Evolutionary conservation across 2,888 invertebrate species (phyloP).

Genomic region (Lagria hirta): DNA sequence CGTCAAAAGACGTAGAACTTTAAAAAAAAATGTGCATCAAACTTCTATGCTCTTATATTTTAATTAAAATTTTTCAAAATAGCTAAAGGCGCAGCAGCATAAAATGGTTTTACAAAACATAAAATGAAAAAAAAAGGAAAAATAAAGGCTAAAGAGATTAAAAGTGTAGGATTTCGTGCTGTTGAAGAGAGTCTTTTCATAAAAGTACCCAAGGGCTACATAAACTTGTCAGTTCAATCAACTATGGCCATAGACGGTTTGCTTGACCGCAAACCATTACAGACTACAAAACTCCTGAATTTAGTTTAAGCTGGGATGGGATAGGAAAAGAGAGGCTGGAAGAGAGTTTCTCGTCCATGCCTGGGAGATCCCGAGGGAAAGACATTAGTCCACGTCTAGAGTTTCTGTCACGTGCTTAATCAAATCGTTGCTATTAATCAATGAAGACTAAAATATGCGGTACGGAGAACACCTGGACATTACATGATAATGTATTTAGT

Average conservation of each 20-base stretch:
- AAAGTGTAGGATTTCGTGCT: too few species aligned
- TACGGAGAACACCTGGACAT: too few species aligned
- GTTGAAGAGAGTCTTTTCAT: too few species aligned
- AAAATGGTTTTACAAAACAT: too few species aligned
- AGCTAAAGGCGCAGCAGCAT: too few species aligned
- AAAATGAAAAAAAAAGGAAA: too few species aligned
- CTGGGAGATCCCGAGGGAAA: constrained; percentile 32
- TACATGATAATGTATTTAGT: too few species aligned
- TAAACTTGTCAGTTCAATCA: constrained; percentile 8
- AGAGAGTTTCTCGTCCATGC: constrained; percentile 24
- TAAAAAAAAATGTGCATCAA: too few species aligned
- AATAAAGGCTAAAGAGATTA: too few species aligned
- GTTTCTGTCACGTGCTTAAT: constrained; percentile 48
- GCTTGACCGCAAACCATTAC: constrained; percentile 29
- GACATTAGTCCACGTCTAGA: constrained; percentile 48
- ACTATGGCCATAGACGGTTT: constrained; percentile 1
- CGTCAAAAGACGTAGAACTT: too few species aligned
- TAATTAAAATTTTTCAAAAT: too few species aligned
- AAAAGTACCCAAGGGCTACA: constrained; percentile 2
- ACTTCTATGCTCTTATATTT: too few species aligned
- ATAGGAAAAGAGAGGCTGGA: constrained; percentile 10
- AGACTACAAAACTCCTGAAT: constrained; percentile 36
- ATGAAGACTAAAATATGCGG: constrained; percentile 34
- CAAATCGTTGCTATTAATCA: constrained; percentile 49
- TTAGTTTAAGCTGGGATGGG: constrained; percentile 25